phyloP scores from a whole-genome alignment of 2,113 vertebrate species.

The Xyliphius kryptos region DNA sequence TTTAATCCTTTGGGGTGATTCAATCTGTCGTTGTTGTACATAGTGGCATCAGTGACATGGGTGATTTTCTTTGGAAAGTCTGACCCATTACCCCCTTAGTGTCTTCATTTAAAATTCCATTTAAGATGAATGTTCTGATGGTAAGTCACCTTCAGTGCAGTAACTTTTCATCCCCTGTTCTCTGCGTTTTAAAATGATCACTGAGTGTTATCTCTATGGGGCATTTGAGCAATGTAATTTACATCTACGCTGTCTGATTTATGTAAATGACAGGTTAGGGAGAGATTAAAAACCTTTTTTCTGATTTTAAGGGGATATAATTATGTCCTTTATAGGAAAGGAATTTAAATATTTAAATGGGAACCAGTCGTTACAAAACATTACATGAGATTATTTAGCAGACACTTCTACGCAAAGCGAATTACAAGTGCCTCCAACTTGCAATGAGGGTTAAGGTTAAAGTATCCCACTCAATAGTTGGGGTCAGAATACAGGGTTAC shows the following conservation, averaged over 20 bases:
- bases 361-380: too few species aligned
- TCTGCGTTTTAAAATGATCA: background rate
- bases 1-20: too few species aligned
- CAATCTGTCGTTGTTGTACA: too few species aligned
- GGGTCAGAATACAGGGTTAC: too few species aligned
- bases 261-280: background rate
- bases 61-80: background rate
- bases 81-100: background rate
- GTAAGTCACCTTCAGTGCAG: background rate
- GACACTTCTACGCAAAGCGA: too few species aligned
- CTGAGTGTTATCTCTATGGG: constrained; percentile 13
- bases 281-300: background rate
- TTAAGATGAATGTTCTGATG: constrained; percentile 2
- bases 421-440: too few species aligned
- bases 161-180: background rate
- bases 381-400: too few species aligned
- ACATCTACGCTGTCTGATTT: constrained; percentile 1
- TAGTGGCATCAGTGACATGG: too few species aligned
- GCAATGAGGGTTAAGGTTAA: too few species aligned
- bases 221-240: constrained; percentile 18
- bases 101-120: constrained; percentile 23
- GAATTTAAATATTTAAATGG: too few species aligned
- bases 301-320: background rate
- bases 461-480: too few species aligned
- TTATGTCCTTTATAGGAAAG: too few species aligned